Evolutionary conservation across 2,113 vertebrate species (phyloP), one percentile per base, ranked within the genome.

Genomic region (Pungitius pungitius): DNA sequence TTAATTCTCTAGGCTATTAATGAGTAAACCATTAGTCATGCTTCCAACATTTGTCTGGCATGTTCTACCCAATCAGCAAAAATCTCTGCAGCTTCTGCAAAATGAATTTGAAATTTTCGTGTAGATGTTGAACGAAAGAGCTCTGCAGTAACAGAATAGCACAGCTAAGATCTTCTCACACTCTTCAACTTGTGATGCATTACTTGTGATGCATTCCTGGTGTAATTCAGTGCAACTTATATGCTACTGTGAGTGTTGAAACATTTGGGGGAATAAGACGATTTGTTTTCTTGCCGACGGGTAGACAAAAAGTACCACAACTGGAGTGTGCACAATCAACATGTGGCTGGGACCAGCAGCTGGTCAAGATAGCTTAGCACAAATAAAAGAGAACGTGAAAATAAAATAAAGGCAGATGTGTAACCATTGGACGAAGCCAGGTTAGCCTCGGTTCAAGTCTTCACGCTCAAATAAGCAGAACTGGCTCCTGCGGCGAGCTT

Each of bases 21-120:
- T 51, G n/a, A 37, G 18, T 77, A 64, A 65, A 81, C 70, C 42
- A 42, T 69, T 66, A 73, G 33, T 69, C 39, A 33, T 77, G 72
- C 65, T 55, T 60, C 22, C 13, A 54, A 68, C 74, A 72, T 62
- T 11, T 70, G 49, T 75, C 57, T 54, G 51, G 22, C 26, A 26
- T 58, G 40, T 59, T 81, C 37, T 17, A 49, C 42, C 49, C 8
- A 51, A 63, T 71, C 63, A 58, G 60, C 64, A 69, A 76, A 47
- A 47, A 64, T 45, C n/a, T 64, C 20, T 18, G 33, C 51, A 60
- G 17, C 79, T 27, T 35, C 33, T 7, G 6, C 1, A 35, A 35
- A 42, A 42, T 12, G 35, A 59, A 54, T 27, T 57, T 64, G 20
- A 75, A 60, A 60, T 67, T 24, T 69, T 62, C 56, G 30, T 60